Base-by-base conservation (phyloP, 2,797 vertebrate genomes). In the Buceros bicornis region DNA sequence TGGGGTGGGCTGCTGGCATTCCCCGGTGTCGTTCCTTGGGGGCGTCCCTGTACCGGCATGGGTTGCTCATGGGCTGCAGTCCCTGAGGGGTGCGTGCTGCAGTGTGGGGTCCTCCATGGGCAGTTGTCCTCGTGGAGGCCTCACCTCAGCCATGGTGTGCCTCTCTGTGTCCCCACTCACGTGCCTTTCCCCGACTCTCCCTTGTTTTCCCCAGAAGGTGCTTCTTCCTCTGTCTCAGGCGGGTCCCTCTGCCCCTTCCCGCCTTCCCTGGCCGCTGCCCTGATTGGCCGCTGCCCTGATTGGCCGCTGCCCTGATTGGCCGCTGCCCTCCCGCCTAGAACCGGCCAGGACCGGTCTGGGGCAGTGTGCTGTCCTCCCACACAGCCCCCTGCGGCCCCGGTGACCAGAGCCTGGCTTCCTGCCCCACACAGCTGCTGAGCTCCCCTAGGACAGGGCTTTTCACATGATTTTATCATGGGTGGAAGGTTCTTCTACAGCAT, bases 261-360 rank as follows among this genome's bases (percentile, higher is more conserved):
- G 37, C 47, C 47, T 8, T 48, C 21, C 21, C 21, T 20, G 47
- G 10, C 20, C 47, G 20, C 57, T 58, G 20, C 10, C n/a, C n/a
- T n/a, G n/a, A n/a, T n/a, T n/a, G n/a, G n/a, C n/a, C 3, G 13
- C n/a, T 37, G 16, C 31, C 65, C 54, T 42, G 35, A 33, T 16
- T 18, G 65, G 64, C 53, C 2, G 6, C 8, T 40, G 37, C 37
- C 37, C 37, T 40, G 37, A 40, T 40, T 40, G 37, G 37, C 37
- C 5, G 11, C 22, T 1, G 12, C 2, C 18, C 9, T 10, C 11
- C 42, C 10, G 5, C 11, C 33, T 43, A 10, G 53, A 60, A 28
- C 60, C 3, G 15, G 40, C 31, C 0, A 14, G 5, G 16, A 19
- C 17, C 2, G 1, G 53, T 2, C 0, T 0, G 1, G n/a, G 14